Percentiles rank a stretch among this genome's conserved stretches.
These are phyloP conservation scores for Oreochromis aureus DNA, from an alignment of 2,113 vertebrate species.

Conservation along the genomic window DNA sequence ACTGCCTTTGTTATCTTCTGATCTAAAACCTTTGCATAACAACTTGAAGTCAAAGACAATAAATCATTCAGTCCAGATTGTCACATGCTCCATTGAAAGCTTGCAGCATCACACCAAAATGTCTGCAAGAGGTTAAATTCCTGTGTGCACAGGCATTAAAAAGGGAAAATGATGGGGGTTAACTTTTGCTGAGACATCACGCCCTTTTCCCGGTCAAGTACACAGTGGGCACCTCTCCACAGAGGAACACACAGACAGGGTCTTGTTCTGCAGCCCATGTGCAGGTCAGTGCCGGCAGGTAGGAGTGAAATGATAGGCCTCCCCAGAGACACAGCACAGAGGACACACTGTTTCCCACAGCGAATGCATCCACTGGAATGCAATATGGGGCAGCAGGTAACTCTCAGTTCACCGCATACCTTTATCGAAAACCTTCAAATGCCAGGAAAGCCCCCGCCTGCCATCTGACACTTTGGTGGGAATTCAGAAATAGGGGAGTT, in stretches of 20 bases:
- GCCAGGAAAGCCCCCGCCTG: slow-evolving; percentile 36
- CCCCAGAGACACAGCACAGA: slow-evolving; percentile 61
- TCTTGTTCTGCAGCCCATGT: slow-evolving; percentile 56
- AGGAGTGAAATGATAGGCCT: slow-evolving; percentile 57
- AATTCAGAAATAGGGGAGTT: slow-evolving; percentile 16
- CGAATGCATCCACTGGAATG: slow-evolving; percentile 64
- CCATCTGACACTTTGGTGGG: slow-evolving; percentile 43
- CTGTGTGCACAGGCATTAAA: slow-evolving; percentile 19
- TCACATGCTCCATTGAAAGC: not conserved
- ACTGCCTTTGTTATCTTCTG: not conserved
- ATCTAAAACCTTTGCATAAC: not conserved
- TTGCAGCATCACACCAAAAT: not conserved
- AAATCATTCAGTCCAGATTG: not conserved
- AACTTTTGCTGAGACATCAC: slow-evolving; percentile 34
- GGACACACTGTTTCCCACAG: slow-evolving; percentile 58
- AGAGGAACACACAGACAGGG: slow-evolving; percentile 52
- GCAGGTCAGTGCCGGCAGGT: slow-evolving; percentile 49
- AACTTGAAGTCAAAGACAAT: not conserved
- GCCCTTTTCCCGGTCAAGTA: slow-evolving; percentile 34
- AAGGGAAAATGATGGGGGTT: slow-evolving; percentile 45
- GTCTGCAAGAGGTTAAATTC: slow-evolving; percentile 23
- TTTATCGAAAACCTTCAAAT: slow-evolving; percentile 61
- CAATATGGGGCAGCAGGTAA: slow-evolving; percentile 58
- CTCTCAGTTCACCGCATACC: slow-evolving; percentile 60
- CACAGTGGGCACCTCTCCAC: slow-evolving; percentile 42